Evolutionary conservation across 1,140 invertebrate genomes (phyloP).

Genomic region (Pomphorhynchus laevis): DNA sequence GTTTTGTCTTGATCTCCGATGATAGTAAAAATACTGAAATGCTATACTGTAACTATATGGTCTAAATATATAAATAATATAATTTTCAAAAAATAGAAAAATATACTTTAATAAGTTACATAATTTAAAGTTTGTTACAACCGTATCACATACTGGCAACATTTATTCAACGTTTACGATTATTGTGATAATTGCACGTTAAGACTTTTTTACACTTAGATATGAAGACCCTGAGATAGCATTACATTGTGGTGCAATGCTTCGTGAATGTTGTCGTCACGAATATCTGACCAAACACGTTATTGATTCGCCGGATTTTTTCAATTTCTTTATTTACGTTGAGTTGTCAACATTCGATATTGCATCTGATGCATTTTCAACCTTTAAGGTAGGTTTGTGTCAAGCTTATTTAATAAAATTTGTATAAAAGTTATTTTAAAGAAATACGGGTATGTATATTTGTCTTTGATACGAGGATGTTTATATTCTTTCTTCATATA

Average conservation of each 20-base stretch:
- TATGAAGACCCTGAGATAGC: constrained; percentile 96
- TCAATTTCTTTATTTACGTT: constrained; percentile 96
- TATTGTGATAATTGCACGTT: no score
- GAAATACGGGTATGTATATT: no score
- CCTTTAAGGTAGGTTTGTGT: constrained; percentile 47
- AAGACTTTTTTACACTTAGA: no score
- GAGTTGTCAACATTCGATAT: constrained; percentile 99
- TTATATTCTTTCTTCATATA: no score
- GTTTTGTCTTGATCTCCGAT: no score
- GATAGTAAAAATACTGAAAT: no score
- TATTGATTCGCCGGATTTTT: constrained; percentile 81
- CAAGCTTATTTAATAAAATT: background rate
- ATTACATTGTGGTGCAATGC: constrained; percentile 89
- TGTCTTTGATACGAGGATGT: no score
- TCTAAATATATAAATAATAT: no score
- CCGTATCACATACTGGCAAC: constrained; percentile 3
- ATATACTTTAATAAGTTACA: no score
- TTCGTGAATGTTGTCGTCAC: constrained; percentile 77
- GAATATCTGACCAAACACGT: constrained; percentile 89
- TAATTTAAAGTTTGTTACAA: constrained; percentile 1
- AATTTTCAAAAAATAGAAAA: no score
- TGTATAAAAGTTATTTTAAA: background rate
- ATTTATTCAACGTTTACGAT: no score
- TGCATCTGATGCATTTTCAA: constrained; percentile 97
- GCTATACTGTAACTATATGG: no score